phyloP scores from a whole-genome alignment of 2,113 vertebrate genomes.

The Reinhardtius hippoglossoides region DNA sequence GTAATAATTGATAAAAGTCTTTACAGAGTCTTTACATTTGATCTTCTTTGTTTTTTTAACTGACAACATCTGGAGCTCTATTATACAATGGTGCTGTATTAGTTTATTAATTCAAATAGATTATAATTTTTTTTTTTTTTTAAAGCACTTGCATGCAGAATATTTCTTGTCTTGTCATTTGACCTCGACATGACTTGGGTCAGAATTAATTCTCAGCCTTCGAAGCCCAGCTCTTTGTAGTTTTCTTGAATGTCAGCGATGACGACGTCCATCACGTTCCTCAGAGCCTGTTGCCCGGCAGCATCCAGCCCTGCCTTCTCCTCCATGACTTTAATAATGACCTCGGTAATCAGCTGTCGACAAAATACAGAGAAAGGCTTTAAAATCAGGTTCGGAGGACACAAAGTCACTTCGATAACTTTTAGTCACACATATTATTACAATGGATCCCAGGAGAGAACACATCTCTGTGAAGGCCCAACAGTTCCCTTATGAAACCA shows the following conservation, averaged over 20 bases:
- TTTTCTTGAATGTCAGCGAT: slow-evolving; percentile 67
- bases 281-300: slow-evolving; percentile 68
- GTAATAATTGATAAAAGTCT: background rate
- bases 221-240: slow-evolving; percentile 80
- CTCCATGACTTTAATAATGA: slow-evolving; percentile 70
- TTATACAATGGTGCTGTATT: background rate
- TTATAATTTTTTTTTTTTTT: background rate
- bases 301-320: slow-evolving; percentile 76
- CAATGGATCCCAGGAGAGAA: no score
- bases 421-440: no score
- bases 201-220: slow-evolving; percentile 53
- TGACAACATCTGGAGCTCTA: background rate
- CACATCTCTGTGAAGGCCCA: no score
- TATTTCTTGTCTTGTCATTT: background rate
- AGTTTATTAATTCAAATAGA: background rate
- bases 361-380: background rate
- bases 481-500: no score
- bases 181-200: background rate
- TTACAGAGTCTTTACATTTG: background rate
- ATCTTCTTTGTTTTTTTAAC: background rate
- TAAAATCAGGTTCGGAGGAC: no score
- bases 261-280: slow-evolving; percentile 64
- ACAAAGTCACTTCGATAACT: no score
- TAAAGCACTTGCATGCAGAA: background rate
- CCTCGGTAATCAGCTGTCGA: slow-evolving; percentile 73